phyloP scores from a whole-genome alignment of 1,140 invertebrate species.

The Choristoneura fumiferana region DNA sequence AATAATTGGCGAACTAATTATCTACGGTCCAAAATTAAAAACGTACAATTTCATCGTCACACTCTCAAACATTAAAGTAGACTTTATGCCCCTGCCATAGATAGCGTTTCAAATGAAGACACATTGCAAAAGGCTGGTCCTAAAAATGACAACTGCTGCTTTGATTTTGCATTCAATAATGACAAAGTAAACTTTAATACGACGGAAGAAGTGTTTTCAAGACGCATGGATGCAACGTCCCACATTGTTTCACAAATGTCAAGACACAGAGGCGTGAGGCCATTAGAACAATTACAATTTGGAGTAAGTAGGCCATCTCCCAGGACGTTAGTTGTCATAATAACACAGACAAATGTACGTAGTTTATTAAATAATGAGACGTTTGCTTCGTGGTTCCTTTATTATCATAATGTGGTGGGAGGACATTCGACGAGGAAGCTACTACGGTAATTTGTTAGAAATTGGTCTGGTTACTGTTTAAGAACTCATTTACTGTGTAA shows the following conservation, averaged over 20 bases:
- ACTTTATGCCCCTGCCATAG: background rate
- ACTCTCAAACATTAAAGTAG: background rate
- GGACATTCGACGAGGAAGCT: too few species aligned
- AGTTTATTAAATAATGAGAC: background rate
- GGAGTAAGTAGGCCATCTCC: conserved; percentile 27
- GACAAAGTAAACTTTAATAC: too few species aligned
- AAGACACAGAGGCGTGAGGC: conserved; percentile 12
- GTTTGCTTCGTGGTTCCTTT: too few species aligned
- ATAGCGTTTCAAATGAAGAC: background rate
- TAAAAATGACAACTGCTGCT: background rate
- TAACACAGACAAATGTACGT: background rate
- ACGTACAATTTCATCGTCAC: background rate
- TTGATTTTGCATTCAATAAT: too few species aligned
- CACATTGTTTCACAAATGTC: conserved; percentile 16
- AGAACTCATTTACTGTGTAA: too few species aligned
- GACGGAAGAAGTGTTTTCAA: too few species aligned
- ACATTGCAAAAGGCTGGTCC: background rate
- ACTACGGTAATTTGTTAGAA: too few species aligned
- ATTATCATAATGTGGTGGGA: too few species aligned
- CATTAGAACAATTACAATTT: conserved; percentile 36
- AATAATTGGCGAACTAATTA: conserved; percentile 13
- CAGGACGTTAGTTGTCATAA: conserved; percentile 30
- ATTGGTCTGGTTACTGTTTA: too few species aligned
- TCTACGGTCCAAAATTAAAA: conserved; percentile 13
- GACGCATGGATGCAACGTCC: conserved; percentile 3